Evolutionary conservation across 1,140 invertebrate genomes (phyloP), one percentile per base, ranked within the genome.

Genomic region (Meloidogyne floridensis): DNA sequence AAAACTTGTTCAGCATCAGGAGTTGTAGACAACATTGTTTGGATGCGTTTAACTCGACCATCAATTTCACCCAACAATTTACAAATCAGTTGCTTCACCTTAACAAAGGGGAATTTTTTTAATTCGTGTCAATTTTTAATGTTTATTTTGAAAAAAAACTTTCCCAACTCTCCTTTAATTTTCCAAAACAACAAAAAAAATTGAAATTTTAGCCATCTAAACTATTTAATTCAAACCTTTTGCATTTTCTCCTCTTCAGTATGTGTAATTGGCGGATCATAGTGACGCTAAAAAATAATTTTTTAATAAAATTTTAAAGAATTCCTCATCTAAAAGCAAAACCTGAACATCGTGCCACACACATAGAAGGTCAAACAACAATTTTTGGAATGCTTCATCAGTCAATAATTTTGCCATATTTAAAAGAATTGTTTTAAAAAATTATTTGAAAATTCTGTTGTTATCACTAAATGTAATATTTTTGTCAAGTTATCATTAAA

Each of bases 311-410:
- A 47, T 6, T 42, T n/a, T 53, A 20, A 65, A n/a, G 6, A 20
- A 77, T 53, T 65, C 9, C 3, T 3, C 15, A 77, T 43, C 10
- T 18, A 59, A 20, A 32, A 18, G 5, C 1, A 51, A 3, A 32
- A 79, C 77, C 70, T 83, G 83, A 8, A 89, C 88, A 77, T 87
- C 89, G 81, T 90, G 87, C 89, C 89, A 89, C n/a, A 88, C 69
- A 77, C 89, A 89, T n/a, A 89, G 88, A 11, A 90, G 81, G 75
- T 89, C 88, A 72, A 88, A 89, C 4, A 89, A 82, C 18, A 89
- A 75, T 74, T 86, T 89, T 80, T 89, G 88, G 77, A 89, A 89
- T 0, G 87, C 82, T 65, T 89, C 88, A 69, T 89, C 86, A 15
- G 86, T 81, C 11, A 89, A 71, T 86, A 89, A 88, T 54, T 81